Conservation (phyloP, 64 coral and sea anemone species). For the Hydrozoanthus tunicans region DNA sequence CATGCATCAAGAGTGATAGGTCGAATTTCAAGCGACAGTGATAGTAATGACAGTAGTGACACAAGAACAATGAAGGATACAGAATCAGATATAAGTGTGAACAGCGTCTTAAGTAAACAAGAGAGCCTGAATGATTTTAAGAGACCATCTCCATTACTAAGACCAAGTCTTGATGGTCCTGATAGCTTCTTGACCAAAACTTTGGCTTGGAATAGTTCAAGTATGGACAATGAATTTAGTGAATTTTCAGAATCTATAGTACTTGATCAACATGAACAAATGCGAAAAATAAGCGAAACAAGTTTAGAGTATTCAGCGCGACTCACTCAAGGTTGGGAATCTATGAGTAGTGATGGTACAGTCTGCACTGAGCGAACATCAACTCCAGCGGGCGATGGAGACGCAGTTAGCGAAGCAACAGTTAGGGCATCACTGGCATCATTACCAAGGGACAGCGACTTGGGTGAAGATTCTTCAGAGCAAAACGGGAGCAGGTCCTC, state of each 20-base stretch:
- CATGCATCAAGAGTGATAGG: conserved; percentile 13
- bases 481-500: conserved; percentile 87
- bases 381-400: conserved; percentile 44
- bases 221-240: conserved; percentile 68
- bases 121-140: conserved; percentile 20
- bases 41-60: conserved; percentile 66
- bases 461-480: conserved; percentile 65
- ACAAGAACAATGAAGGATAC: conserved; percentile 51
- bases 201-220: conserved; percentile 77
- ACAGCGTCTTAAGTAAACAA: conserved; percentile 32
- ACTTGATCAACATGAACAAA: conserved; percentile 43
- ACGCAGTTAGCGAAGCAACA: conserved; percentile 36
- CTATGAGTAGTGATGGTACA: conserved; percentile 14
- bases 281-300: conserved; percentile 73
- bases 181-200: conserved; percentile 62
- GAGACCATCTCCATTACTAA: conserved; percentile 24
- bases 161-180: conserved; percentile 10
- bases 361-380: conserved; percentile 53
- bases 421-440: conserved; percentile 15
- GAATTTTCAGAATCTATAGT: conserved; percentile 22
- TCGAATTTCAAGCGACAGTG: conserved; percentile 62
- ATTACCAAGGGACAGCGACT: conserved; percentile 54
- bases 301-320: conserved; percentile 63
- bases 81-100: conserved; percentile 37
- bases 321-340: conserved; percentile 32